These are phyloP conservation scores for Odontamblyopus rebecca DNA, from an alignment of 2,797 vertebrate genomes.

Conservation along the genomic window DNA sequence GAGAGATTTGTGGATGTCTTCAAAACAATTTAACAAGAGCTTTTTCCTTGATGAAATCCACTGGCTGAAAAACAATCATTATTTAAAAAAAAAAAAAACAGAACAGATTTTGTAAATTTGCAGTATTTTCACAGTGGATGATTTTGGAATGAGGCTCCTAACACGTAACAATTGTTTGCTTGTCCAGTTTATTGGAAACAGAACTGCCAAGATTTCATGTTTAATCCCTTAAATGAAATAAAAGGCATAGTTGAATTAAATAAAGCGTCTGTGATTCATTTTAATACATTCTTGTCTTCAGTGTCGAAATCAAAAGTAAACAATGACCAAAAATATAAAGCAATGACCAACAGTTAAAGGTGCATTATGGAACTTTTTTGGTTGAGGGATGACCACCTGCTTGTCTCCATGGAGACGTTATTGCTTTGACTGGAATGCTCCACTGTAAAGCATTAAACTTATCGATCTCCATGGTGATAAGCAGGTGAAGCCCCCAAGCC, in stretches of 20 bases:
- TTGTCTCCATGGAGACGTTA: neutral
- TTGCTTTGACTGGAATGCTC: neutral
- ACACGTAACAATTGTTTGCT: conserved; percentile 47
- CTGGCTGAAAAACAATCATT: conserved; percentile 48
- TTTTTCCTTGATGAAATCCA: conserved; percentile 41
- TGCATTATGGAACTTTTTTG: neutral
- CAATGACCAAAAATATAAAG: conserved; percentile 2
- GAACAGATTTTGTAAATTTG: conserved; percentile 12
- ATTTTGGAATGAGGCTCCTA: conserved; percentile 51
- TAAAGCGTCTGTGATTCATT: conserved; percentile 68
- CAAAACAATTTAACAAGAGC: conserved; percentile 23
- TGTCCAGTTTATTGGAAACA: conserved; percentile 69
- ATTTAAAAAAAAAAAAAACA: neutral
- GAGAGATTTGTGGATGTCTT: conserved; percentile 44
- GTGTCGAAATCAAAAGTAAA: conserved; percentile 33
- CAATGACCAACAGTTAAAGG: neutral
- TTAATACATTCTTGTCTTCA: conserved; percentile 53
- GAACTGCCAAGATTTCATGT: conserved; percentile 70
- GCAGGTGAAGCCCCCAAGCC: too few relatives aligned
- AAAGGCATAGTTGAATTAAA: conserved; percentile 78
- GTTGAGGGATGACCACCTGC: too few relatives aligned
- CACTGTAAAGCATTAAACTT: neutral
- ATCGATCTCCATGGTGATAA: too few relatives aligned
- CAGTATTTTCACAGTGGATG: conserved; percentile 34
- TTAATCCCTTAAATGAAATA: conserved; percentile 70